These are phyloP conservation scores for Campoplex capitator DNA, from an alignment of 2,888 invertebrate species.

Conservation along the genomic window DNA sequence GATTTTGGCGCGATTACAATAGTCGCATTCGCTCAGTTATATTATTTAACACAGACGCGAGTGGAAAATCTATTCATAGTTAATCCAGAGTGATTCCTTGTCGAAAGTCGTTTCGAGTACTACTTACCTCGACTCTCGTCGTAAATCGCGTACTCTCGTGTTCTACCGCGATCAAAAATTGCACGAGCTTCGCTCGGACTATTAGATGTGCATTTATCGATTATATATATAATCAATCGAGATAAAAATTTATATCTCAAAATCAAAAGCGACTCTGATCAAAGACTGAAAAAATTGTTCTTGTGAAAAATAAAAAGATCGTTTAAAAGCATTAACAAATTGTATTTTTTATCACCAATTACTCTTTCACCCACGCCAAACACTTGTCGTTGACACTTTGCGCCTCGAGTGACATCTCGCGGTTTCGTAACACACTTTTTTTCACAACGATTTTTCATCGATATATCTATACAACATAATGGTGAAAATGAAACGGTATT, in stretches of 20 bases:
- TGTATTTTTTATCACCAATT: not conserved
- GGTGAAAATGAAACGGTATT: not conserved
- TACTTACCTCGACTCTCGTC: too few relatives aligned
- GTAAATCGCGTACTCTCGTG: too few relatives aligned
- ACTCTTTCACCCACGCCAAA: not conserved
- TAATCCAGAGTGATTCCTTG: too few relatives aligned
- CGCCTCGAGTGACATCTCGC: not conserved
- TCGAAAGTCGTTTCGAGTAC: too few relatives aligned
- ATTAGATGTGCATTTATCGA: too few relatives aligned
- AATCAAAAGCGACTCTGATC: not conserved
- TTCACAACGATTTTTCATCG: not conserved
- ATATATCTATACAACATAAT: not conserved
- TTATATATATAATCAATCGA: not conserved
- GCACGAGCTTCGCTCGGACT: too few relatives aligned
- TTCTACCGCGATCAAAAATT: too few relatives aligned
- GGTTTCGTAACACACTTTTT: not conserved
- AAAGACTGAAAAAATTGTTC: not conserved
- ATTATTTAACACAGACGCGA: too few relatives aligned
- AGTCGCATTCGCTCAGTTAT: too few relatives aligned
- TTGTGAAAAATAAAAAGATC: not conserved
- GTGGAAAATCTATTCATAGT: too few relatives aligned
- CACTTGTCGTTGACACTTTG: slow-evolving; percentile 12
- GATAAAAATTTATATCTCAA: not conserved
- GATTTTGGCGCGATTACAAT: too few relatives aligned
- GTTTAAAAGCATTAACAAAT: not conserved